Percentiles rank a stretch among this genome's conserved stretches.
phyloP scores from a whole-genome alignment of 2,888 invertebrate genomes.

The Nowickia ferox region DNA sequence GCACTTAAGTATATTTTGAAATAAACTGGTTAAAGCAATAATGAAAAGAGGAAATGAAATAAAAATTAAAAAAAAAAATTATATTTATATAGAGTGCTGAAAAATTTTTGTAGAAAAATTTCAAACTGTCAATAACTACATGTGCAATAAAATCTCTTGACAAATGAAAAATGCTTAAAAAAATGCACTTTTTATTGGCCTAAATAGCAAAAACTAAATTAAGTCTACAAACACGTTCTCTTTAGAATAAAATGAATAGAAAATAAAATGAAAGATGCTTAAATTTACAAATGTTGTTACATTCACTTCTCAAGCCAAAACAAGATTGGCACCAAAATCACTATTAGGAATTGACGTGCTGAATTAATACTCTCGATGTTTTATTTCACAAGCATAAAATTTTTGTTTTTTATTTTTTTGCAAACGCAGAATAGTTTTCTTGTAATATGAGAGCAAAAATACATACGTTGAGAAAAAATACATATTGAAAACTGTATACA shows the following conservation, averaged over 20 bases:
- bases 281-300: background rate
- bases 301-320: background rate
- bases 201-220: constrained; percentile 11
- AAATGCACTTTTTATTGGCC: constrained; percentile 20
- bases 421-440: too few species aligned
- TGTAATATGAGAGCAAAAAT: too few species aligned
- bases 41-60: constrained; percentile 21
- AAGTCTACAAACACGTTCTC: background rate
- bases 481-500: too few species aligned
- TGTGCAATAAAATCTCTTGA: constrained; percentile 37
- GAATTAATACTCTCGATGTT: background rate
- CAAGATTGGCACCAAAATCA: background rate
- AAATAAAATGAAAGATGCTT: constrained; percentile 14
- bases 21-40: constrained; percentile 15
- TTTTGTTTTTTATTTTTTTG: background rate
- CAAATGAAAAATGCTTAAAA: constrained; percentile 17
- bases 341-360: background rate
- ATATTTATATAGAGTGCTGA: background rate
- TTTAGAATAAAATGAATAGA: constrained; percentile 16
- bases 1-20: constrained; percentile 26
- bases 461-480: too few species aligned
- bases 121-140: constrained; percentile 50
- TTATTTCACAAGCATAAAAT: background rate
- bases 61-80: constrained; percentile 31
- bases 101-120: background rate